Conservation (phyloP, 64 coral and sea anemone species). For the Actinia equina region DNA sequence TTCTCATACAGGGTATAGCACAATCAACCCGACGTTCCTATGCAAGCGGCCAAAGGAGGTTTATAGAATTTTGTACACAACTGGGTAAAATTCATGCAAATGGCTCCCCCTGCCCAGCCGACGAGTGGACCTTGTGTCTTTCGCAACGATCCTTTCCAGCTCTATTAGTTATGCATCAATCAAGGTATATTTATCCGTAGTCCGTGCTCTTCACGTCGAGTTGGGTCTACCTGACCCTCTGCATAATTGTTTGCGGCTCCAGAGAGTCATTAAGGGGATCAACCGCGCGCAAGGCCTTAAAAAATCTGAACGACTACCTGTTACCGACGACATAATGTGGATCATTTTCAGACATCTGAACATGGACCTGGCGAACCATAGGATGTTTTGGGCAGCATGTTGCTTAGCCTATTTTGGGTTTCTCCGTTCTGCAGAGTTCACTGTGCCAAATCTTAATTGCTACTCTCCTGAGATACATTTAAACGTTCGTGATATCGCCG, state of each 20-base stretch:
- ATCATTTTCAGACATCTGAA: background rate
- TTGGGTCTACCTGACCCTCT: background rate
- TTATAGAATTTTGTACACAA: no score
- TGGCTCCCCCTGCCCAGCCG: conserved; percentile 18
- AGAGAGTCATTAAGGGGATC: conserved; percentile 12
- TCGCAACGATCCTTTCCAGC: no score
- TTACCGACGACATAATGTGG: background rate
- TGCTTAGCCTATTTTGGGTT: conserved; percentile 10
- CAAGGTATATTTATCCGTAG: no score
- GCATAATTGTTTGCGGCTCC: background rate
- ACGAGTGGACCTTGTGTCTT: no score
- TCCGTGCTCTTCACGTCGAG: no score
- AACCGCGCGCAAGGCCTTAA: background rate
- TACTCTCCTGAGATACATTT: background rate
- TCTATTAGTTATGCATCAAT: background rate
- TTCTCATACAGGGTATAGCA: conserved; percentile 27
- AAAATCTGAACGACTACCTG: background rate
- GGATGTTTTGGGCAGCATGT: conserved; percentile 5
- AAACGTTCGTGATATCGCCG: background rate
- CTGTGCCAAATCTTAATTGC: background rate
- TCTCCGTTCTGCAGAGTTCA: background rate
- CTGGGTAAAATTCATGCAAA: background rate
- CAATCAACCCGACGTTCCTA: conserved; percentile 29
- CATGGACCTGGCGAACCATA: background rate
- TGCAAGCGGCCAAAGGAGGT: no score